Percentiles rank a stretch among this genome's conserved stretches.
Conservation (phyloP, 2,113 vertebrate genomes). For the Ophiodon elongatus region DNA sequence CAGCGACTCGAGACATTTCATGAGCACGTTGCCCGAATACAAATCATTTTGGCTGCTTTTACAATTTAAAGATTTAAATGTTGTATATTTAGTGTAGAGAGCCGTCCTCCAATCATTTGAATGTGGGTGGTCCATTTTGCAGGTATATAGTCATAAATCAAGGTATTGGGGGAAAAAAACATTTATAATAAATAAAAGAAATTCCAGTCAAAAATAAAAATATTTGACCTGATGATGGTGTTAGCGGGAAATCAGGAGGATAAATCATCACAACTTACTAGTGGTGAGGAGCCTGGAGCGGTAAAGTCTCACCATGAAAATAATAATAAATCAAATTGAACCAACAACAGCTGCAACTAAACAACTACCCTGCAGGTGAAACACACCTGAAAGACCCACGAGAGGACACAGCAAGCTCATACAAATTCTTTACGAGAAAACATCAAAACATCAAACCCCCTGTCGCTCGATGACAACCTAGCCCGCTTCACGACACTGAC, state of each 20-base stretch:
- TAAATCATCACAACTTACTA: background rate
- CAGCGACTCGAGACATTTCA: background rate
- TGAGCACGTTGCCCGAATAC: background rate
- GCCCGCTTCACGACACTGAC: slow-evolving; percentile 72
- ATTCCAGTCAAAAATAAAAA: too few species aligned
- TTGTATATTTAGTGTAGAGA: background rate
- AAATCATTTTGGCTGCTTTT: background rate
- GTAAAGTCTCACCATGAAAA: background rate
- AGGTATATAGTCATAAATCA: background rate
- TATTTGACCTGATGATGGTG: background rate
- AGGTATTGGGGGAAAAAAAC: background rate
- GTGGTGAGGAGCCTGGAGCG: background rate
- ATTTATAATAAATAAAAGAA: background rate
- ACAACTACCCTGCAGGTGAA: background rate
- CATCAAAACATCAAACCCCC: background rate
- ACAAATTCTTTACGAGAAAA: too few species aligned
- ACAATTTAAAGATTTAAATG: background rate
- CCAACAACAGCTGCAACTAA: background rate
- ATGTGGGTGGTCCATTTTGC: background rate
- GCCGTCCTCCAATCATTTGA: background rate
- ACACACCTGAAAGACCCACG: background rate
- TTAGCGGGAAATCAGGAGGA: background rate
- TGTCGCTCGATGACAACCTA: background rate
- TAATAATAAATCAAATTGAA: background rate
- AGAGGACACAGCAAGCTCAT: background rate